Percentiles rank a stretch among this genome's conserved stretches.
Conservation (phyloP, 2,113 vertebrate genomes). For the Mesocricetus auratus region DNA sequence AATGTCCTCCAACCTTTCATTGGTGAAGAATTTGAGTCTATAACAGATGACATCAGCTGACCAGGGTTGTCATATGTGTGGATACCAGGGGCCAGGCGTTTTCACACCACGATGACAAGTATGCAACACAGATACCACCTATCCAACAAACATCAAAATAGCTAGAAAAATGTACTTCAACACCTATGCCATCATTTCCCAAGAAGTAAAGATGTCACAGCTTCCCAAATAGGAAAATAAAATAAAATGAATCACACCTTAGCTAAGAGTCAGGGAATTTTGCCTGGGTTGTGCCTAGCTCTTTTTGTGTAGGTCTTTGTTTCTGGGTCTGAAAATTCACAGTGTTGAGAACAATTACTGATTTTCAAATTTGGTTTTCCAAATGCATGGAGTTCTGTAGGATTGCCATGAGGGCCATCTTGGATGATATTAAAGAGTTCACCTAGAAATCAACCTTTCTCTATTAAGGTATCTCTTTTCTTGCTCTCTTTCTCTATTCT, state of each 20-base stretch:
- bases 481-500: too few species aligned
- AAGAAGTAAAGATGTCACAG: not conserved
- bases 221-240: not conserved
- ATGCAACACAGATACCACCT: not conserved
- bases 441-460: not conserved
- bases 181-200: not conserved
- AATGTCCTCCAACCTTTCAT: not conserved
- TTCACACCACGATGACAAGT: not conserved
- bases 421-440: not conserved
- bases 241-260: not conserved
- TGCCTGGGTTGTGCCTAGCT: not conserved
- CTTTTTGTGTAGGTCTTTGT: not conserved
- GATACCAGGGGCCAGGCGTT: not conserved
- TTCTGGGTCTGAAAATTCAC: not conserved
- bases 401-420: not conserved
- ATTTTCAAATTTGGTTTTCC: constrained; percentile 11
- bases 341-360: not conserved
- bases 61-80: not conserved
- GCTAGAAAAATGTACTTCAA: not conserved
- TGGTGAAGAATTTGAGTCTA: not conserved
- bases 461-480: too few species aligned
- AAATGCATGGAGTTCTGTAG: not conserved
- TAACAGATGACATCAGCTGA: not conserved
- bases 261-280: not conserved
- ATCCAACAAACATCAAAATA: not conserved